These are phyloP conservation scores for Megalopta genalis DNA, from an alignment of 1,140 invertebrate genomes.

Conservation along the genomic window DNA sequence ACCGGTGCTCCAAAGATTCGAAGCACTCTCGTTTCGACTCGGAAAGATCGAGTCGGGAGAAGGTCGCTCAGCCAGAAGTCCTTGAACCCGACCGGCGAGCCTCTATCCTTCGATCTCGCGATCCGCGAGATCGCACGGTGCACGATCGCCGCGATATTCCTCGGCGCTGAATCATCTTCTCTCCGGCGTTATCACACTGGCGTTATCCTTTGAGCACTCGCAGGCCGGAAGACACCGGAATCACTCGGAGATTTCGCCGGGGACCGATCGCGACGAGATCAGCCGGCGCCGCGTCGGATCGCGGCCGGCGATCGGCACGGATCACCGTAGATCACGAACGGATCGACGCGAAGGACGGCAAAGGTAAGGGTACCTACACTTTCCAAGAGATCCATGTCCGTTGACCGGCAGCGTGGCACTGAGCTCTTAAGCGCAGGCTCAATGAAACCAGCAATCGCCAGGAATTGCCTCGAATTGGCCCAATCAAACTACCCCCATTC, in stretches of 20 bases:
- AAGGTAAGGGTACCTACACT: constrained; percentile 57
- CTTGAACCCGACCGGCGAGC: too few species aligned
- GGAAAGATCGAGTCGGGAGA: too few species aligned
- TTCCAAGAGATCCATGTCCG: constrained; percentile 75
- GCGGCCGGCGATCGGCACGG: not conserved
- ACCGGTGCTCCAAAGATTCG: too few species aligned
- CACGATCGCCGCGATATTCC: too few species aligned
- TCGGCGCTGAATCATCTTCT: too few species aligned
- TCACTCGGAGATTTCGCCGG: not conserved
- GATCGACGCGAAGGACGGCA: constrained; percentile 28
- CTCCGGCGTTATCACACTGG: too few species aligned
- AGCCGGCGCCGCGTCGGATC: not conserved
- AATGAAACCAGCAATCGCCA: constrained; percentile 81
- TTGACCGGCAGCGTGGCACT: constrained; percentile 76
- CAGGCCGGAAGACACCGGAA: too few species aligned
- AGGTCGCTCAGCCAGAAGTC: too few species aligned
- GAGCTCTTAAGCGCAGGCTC: constrained; percentile 77
- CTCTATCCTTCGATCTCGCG: too few species aligned
- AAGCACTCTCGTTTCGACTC: too few species aligned
- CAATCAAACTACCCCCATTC: constrained; percentile 81
- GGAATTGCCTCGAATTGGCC: constrained; percentile 81
- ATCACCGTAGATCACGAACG: not conserved
- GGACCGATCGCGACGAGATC: not conserved
- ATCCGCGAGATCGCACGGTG: too few species aligned
- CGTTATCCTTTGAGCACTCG: too few species aligned